These are phyloP conservation scores for Ladona fulva DNA, from an alignment of 1,140 invertebrate species.

Conservation along the genomic window DNA sequence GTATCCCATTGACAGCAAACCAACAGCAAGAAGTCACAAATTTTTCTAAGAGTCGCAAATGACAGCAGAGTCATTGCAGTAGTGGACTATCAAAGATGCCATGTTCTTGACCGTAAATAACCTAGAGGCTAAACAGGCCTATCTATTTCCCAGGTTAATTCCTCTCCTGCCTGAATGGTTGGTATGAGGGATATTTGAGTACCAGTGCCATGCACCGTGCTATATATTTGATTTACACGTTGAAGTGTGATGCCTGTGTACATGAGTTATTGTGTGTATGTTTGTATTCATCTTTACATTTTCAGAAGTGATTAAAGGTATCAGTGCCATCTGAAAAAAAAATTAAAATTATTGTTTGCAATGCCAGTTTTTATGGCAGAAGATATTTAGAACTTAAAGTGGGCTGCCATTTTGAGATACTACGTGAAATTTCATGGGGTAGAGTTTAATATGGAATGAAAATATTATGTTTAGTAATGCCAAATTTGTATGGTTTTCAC, in stretches of 20 bases:
- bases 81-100: too few species aligned
- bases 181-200: not conserved
- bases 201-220: constrained; percentile 1
- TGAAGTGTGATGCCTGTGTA: not conserved
- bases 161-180: not conserved
- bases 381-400: not conserved
- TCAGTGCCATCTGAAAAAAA: too few species aligned
- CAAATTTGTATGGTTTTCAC: not conserved
- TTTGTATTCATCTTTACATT: not conserved
- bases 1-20: not conserved
- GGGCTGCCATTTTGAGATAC: too few species aligned
- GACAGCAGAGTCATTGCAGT: not conserved
- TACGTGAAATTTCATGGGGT: too few species aligned
- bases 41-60: not conserved
- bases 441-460: too few species aligned
- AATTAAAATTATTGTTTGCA: too few species aligned
- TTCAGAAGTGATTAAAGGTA: too few species aligned
- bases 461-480: too few species aligned
- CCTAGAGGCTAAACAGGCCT: too few species aligned
- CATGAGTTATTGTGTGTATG: not conserved
- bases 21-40: not conserved
- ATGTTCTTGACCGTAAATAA: too few species aligned
- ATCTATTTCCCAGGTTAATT: not conserved
- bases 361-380: not conserved
- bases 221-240: not conserved